Evolutionary conservation across 2,113 vertebrate genomes (phyloP).

Genomic region (Aythya baeri): DNA sequence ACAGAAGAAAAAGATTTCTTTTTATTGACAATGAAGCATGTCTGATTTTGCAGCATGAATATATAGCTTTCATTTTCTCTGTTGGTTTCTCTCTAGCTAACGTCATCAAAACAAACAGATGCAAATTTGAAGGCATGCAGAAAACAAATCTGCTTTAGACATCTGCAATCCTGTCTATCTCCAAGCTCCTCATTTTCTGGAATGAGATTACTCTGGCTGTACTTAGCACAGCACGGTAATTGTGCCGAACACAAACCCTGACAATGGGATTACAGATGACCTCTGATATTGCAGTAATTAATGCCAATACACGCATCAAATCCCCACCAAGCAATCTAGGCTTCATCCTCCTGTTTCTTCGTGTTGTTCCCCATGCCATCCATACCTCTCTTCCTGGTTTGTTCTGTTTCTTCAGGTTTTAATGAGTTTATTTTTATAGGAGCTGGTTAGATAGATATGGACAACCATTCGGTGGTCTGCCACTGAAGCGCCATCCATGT

Average conservation of each 20-base stretch:
- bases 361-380: neutral
- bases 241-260: neutral
- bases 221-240: neutral
- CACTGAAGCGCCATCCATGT: neutral
- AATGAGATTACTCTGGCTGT: conserved; percentile 24
- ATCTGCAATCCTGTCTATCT: conserved; percentile 40
- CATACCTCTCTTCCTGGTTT: neutral
- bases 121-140: conserved; percentile 57
- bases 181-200: conserved; percentile 13
- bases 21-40: neutral
- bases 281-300: conserved; percentile 6
- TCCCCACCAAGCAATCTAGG: neutral
- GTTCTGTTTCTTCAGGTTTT: neutral
- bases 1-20: neutral
- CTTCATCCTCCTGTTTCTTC: neutral
- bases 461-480: neutral
- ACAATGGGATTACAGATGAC: conserved; percentile 7
- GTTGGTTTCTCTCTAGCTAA: conserved; percentile 36
- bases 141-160: conserved; percentile 70
- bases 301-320: conserved; percentile 10
- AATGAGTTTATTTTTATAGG: neutral
- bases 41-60: neutral
- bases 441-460: neutral
- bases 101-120: conserved; percentile 65
- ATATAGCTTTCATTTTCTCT: conserved; percentile 15